Percentiles rank a stretch among this genome's conserved stretches.
phyloP scores from a whole-genome alignment of 2,113 vertebrate genomes.

The Trogon melanurus region DNA sequence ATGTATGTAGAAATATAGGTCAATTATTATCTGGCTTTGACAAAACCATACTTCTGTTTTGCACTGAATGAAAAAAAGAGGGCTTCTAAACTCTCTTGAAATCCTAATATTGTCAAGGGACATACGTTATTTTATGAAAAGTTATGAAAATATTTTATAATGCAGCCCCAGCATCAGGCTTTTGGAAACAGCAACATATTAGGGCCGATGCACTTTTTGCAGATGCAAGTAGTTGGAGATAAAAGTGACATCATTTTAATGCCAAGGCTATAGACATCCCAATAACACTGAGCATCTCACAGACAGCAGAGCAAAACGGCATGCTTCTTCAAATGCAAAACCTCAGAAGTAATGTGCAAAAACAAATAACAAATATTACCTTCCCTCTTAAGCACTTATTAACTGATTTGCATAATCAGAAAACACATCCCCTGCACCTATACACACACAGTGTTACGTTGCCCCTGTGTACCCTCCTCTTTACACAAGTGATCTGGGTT shows the following conservation, averaged over 20 bases:
- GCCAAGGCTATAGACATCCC: background rate
- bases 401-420: background rate
- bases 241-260: background rate
- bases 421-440: background rate
- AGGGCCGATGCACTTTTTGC: background rate
- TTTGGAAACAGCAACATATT: background rate
- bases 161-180: background rate
- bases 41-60: background rate
- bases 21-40: conserved; percentile 16
- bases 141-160: background rate
- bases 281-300: background rate
- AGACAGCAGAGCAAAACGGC: background rate
- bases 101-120: background rate
- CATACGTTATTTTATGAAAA: background rate
- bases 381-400: background rate
- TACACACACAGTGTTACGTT: background rate
- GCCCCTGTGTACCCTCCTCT: background rate
- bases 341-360: background rate
- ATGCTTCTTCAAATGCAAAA: background rate
- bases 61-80: background rate
- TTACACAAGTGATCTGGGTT: background rate
- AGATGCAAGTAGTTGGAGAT: background rate
- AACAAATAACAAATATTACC: background rate
- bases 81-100: background rate
- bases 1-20: conserved; percentile 18